These are phyloP conservation scores for Myrmophylax atrothorax DNA, from an alignment of 2,113 vertebrate genomes.

Conservation along the genomic window DNA sequence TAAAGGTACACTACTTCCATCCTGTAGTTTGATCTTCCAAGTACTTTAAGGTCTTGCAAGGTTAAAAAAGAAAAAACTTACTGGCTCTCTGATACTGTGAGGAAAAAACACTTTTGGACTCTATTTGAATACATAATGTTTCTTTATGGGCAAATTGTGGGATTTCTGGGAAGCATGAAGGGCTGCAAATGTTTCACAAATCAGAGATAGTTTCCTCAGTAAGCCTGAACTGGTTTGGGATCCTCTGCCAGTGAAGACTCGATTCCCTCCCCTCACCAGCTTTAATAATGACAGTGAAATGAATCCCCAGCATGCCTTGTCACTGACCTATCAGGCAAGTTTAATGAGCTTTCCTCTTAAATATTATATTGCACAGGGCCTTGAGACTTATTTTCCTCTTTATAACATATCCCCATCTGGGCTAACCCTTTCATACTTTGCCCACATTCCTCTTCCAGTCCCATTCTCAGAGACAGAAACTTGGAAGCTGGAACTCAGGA, in stretches of 20 bases:
- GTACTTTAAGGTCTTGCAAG: background rate
- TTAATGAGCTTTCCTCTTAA: background rate
- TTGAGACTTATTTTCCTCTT: background rate
- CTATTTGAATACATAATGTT: background rate
- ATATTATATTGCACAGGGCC: background rate
- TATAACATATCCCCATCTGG: background rate
- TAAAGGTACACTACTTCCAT: background rate
- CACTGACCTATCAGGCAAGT: background rate
- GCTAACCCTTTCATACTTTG: background rate
- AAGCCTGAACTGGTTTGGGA: background rate
- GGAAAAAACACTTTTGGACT: background rate
- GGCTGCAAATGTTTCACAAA: background rate
- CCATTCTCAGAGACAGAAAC: background rate
- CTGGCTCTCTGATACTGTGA: background rate
- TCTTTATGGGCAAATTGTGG: background rate
- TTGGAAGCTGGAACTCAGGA: background rate
- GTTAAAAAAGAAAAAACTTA: background rate
- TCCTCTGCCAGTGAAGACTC: background rate
- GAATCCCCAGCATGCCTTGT: background rate
- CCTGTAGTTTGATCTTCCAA: background rate
- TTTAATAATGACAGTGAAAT: background rate
- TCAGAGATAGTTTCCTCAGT: background rate
- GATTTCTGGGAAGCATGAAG: background rate
- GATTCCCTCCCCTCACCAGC: background rate
- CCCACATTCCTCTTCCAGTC: background rate